Evolutionary conservation across 1,140 invertebrate species (phyloP).

Genomic region (Oryzaephilus surinamensis): DNA sequence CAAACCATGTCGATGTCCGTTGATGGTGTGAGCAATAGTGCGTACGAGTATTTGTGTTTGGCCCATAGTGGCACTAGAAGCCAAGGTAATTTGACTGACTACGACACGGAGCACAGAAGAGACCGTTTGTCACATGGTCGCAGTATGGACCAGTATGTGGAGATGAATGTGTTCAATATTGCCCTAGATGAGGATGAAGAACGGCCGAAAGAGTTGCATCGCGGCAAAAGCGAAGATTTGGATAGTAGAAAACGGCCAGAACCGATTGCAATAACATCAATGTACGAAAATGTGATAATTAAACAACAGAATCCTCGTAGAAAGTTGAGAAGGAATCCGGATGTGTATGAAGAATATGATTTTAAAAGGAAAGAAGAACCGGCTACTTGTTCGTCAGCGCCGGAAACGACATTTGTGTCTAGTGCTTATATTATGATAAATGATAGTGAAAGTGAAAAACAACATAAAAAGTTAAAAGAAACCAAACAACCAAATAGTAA

Average conservation of each 20-base stretch:
- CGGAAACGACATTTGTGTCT: slow-evolving; percentile 43
- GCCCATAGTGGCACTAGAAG: slow-evolving; percentile 44
- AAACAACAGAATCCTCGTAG: slow-evolving; percentile 61
- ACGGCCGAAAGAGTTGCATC: slow-evolving; percentile 28
- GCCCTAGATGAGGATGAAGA: slow-evolving; percentile 34
- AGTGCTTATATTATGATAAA: slow-evolving; percentile 44
- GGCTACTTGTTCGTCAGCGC: slow-evolving; percentile 29
- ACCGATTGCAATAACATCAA: slow-evolving; percentile 59
- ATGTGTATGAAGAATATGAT: slow-evolving; percentile 50
- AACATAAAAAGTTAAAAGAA: slow-evolving; percentile 14
- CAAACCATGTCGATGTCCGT: slow-evolving; percentile 46
- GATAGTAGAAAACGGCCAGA: slow-evolving; percentile 41
- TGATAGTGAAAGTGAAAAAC: slow-evolving; percentile 19
- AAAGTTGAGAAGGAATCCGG: slow-evolving; percentile 52
- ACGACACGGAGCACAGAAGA: slow-evolving; percentile 39
- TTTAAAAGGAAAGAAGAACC: slow-evolving; percentile 34
- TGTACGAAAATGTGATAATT: slow-evolving; percentile 60
- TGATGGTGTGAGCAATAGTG: slow-evolving; percentile 41
- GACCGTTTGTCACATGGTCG: slow-evolving; percentile 51
- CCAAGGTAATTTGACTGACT: slow-evolving; percentile 57
- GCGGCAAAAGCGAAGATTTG: slow-evolving; percentile 44
- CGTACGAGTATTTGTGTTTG: slow-evolving; percentile 52
- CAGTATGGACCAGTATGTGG: slow-evolving; percentile 66
- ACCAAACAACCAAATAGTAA: too few species aligned
- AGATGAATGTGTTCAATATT: slow-evolving; percentile 52